Percentiles rank a stretch among this genome's conserved stretches.
Evolutionary conservation across 1,140 invertebrate genomes (phyloP).

Genomic region (Formica exsecta): DNA sequence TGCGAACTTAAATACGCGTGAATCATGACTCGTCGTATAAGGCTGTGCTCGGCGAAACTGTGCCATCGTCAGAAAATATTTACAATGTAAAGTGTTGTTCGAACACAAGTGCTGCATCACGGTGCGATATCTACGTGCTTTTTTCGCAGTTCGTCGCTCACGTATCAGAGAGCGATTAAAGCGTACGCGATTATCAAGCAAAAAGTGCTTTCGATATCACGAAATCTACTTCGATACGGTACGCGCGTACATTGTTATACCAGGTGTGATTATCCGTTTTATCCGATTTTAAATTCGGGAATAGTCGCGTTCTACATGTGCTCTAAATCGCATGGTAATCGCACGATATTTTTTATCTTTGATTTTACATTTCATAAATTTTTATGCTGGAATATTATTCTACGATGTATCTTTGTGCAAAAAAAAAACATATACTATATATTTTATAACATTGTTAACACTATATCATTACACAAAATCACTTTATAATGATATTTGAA

Average conservation of each 20-base stretch:
- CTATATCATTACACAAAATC: background rate
- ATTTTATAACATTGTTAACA: background rate
- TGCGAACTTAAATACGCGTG: background rate
- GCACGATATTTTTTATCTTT: background rate
- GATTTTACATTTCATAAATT: background rate
- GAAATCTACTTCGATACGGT: background rate
- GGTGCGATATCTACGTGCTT: conserved; percentile 8
- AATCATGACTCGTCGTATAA: background rate
- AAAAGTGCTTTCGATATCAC: conserved; percentile 4
- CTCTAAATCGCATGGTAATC: background rate
- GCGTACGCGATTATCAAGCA: conserved; percentile 9
- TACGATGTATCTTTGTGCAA: background rate
- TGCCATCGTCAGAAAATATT: conserved; percentile 18
- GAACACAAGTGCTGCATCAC: conserved; percentile 34
- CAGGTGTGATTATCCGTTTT: conserved; percentile 7
- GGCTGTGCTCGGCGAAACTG: background rate
- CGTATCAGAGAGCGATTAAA: conserved; percentile 5
- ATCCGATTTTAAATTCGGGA: conserved; percentile 2
- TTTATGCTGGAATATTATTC: background rate
- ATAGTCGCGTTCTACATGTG: background rate
- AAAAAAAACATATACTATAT: background rate
- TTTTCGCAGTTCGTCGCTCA: background rate
- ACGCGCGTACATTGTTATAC: background rate
- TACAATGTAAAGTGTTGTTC: conserved; percentile 32
- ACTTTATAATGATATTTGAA: background rate